phyloP scores from a whole-genome alignment of 2,113 vertebrate genomes.

The Platanista minor region DNA sequence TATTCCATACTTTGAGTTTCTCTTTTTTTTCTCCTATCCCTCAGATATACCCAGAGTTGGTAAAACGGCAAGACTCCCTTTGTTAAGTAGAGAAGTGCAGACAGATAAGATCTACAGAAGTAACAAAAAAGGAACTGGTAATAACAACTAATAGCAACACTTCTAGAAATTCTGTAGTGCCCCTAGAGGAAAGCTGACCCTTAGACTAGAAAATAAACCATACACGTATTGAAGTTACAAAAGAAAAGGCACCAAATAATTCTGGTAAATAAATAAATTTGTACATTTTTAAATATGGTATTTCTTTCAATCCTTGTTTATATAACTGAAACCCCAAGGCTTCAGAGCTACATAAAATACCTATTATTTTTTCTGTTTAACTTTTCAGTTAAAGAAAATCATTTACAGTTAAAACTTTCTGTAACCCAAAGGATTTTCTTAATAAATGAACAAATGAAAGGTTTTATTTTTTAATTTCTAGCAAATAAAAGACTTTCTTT shows the following conservation, averaged over 20 bases:
- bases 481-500: neutral
- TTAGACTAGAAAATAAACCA: neutral
- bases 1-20: neutral
- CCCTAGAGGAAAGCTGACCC: neutral
- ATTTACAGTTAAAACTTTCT: neutral
- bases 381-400: neutral
- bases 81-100: neutral
- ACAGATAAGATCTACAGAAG: neutral
- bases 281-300: neutral
- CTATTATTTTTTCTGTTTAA: neutral
- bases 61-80: neutral
- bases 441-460: neutral
- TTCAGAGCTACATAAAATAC: neutral
- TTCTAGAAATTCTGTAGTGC: neutral
- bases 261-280: conserved; percentile 7
- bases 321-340: neutral
- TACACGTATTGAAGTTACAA: neutral
- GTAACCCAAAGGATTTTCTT: neutral
- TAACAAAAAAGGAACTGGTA: neutral
- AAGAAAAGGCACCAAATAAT: neutral
- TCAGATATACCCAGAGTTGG: neutral
- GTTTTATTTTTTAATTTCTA: neutral
- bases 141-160: neutral
- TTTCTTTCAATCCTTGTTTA: neutral
- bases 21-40: neutral